Percentiles rank a stretch among this genome's conserved stretches.
Conservation (phyloP, 1,140 invertebrate genomes). For the Saccostrea glomerata region DNA sequence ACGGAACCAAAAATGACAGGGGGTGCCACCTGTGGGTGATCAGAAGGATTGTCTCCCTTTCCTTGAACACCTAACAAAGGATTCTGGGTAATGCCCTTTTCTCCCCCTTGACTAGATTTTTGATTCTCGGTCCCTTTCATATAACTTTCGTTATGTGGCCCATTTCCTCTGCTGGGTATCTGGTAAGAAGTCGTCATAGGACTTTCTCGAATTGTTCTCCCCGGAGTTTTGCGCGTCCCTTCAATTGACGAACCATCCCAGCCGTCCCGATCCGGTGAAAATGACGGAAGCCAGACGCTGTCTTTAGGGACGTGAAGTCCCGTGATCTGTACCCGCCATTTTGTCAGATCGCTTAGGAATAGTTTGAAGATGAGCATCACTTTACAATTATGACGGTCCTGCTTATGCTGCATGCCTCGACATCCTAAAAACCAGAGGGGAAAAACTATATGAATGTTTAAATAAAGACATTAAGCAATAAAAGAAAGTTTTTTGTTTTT, state of each 20-base stretch:
- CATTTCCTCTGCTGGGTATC: neutral
- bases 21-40: neutral
- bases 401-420: conserved; percentile 69
- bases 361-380: conserved; percentile 72
- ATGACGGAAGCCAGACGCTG: conserved; percentile 61
- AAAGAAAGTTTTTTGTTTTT: too few species aligned
- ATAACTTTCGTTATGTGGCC: neutral
- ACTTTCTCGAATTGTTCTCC: too few species aligned
- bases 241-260: neutral
- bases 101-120: neutral
- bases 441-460: neutral
- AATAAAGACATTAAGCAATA: too few species aligned
- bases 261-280: neutral
- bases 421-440: conserved; percentile 62
- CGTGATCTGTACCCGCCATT: conserved; percentile 71
- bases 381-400: conserved; percentile 73
- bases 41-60: neutral
- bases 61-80: neutral
- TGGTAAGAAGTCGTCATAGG: too few species aligned
- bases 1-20: neutral
- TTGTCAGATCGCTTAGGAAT: conserved; percentile 69
- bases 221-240: neutral
- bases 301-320: conserved; percentile 66
- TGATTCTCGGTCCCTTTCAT: neutral
- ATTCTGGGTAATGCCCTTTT: neutral